phyloP scores from a whole-genome alignment of 2,888 invertebrate genomes.

The Erebia ligea region DNA sequence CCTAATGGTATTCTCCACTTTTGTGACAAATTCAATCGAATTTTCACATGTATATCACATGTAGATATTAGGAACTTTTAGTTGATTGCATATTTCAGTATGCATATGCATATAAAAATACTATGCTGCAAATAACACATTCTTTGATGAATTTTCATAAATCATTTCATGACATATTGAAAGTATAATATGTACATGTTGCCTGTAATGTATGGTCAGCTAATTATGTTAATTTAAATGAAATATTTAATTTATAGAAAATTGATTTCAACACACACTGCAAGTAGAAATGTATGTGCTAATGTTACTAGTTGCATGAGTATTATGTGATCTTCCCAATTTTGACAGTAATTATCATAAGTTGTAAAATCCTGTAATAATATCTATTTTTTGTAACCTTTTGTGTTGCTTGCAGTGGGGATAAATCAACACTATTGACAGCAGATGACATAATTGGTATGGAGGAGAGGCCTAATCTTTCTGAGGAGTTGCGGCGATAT shows the following conservation, averaged over 20 bases:
- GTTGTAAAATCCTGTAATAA: not conserved
- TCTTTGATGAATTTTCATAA: no score
- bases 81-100: no score
- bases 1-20: not conserved
- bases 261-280: not conserved
- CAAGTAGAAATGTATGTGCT: not conserved
- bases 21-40: no score
- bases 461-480: slow-evolving; percentile 77
- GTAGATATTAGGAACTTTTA: no score
- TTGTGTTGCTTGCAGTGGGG: slow-evolving; percentile 65
- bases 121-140: no score
- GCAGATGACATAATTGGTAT: slow-evolving; percentile 79
- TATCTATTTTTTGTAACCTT: slow-evolving; percentile 21
- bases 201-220: no score
- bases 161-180: no score
- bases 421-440: slow-evolving; percentile 74
- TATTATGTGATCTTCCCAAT: not conserved
- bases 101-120: no score
- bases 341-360: not conserved
- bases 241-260: not conserved
- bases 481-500: slow-evolving; percentile 75
- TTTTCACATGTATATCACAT: no score
- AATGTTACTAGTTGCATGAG: not conserved
- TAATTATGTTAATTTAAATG: no score
- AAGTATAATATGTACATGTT: no score